A percentile compares a stretch with the other conserved stretches of the same genome.
Conservation (phyloP, 2,797 vertebrate genomes). For the Neomorphus geoffroyi region DNA sequence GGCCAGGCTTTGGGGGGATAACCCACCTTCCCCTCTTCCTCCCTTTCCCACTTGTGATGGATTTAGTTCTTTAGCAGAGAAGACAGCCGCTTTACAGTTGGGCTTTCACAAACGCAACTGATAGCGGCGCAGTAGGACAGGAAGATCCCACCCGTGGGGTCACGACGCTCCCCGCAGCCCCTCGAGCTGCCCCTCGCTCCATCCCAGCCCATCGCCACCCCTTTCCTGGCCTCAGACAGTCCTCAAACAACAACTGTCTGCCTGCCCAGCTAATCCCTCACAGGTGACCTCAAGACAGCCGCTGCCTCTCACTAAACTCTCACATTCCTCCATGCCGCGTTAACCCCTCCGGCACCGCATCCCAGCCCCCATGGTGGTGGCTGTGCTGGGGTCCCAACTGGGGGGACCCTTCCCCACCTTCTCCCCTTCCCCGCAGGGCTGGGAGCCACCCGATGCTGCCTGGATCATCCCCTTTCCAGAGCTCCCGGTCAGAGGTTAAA, state of each 20-base stretch:
- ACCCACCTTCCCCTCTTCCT: not conserved
- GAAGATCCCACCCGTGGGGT: slow-evolving; percentile 60
- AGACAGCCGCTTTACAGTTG: not conserved
- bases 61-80: not conserved
- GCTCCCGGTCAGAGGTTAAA: slow-evolving; percentile 77
- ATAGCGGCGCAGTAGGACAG: slow-evolving; percentile 35
- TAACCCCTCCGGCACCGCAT: slow-evolving; percentile 64
- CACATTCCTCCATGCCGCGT: slow-evolving; percentile 66
- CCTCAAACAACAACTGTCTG: slow-evolving; percentile 82
- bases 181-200: slow-evolving; percentile 12
- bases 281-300: slow-evolving; percentile 79
- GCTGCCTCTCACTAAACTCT: slow-evolving; percentile 72
- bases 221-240: slow-evolving; percentile 75
- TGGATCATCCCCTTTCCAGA: slow-evolving; percentile 60
- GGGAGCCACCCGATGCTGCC: slow-evolving; percentile 33
- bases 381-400: not conserved
- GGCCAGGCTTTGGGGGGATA: not conserved
- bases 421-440: not conserved
- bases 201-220: slow-evolving; percentile 30
- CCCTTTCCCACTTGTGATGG: not conserved
- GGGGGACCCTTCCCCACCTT: not conserved
- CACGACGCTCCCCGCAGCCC: not conserved
- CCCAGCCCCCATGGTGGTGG: not conserved
- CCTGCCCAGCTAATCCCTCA: slow-evolving; percentile 76
- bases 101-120: slow-evolving; percentile 9